Base-by-base conservation (phyloP, 2,888 invertebrate species). In the Acanthoscelides obtectus region DNA sequence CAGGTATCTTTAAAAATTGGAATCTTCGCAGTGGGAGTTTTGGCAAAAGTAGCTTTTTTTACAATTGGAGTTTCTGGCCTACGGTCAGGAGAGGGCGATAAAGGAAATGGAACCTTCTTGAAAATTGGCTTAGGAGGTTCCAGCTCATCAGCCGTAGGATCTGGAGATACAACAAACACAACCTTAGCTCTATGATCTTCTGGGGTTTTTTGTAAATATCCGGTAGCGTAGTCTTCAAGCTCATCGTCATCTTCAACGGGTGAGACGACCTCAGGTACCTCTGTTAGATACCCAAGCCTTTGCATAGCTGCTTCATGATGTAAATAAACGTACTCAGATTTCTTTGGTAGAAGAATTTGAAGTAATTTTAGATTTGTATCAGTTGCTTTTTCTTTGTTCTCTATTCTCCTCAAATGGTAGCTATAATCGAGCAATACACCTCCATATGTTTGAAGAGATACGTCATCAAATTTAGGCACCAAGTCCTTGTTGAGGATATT, bases 301-400 rank as follows among this genome's bases (percentile, higher is more conserved):
- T 80, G 80, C 22, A 77, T 19, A 22, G 77, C 70, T 19, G 78
- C 75, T 73, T 81, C 80, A 68, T 74, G 76, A 70, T 78, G 80
- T n/a, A 82, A 75, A 69, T 77, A 73, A 0, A 74, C 20, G 70
- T 79, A 76, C 63, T 69, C 72, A 22, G 73, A 22, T 73, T 79
- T 80, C 66, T 73, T 75, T 4, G 70, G 45, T 1, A 12, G 5
- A 1, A 45, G 45, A 45, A 45, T 6, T 12, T 45, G 45, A 1
- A 45, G 45, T 67, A 81, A 70, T 19, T 74, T 73, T 20, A 74
- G 69, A 71, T 79, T 77, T n/a, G 77, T 67, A 66, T 74, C 68
- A n/a, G 72, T 63, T 2, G 81, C 80, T 70, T 78, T 75, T 0
- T 64, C 22, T 27, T 76, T 74, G 22, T 71, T 66, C 22, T 71